phyloP scores from a whole-genome alignment of 2,888 invertebrate species.

The Agonopterix alstromeriana region DNA sequence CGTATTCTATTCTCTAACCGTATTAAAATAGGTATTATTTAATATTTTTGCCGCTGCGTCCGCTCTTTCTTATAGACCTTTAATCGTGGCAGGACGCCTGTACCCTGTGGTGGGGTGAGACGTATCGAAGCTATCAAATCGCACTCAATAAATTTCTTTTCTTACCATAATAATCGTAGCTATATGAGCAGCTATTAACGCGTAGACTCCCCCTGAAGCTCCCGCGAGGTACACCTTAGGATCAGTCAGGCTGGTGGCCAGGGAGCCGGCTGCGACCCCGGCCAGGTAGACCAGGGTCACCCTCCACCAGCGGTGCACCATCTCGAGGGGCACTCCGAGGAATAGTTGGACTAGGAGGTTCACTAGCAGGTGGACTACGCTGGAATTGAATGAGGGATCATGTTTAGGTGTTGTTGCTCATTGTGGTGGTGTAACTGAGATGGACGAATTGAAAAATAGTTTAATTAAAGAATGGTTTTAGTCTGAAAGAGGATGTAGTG shows the following conservation, averaged over 20 bases:
- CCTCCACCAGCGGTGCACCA: conserved; percentile 98
- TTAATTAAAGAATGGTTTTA: no score
- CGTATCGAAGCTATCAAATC: no score
- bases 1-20: no score
- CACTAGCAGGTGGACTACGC: conserved; percentile 90
- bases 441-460: no score
- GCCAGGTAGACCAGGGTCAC: conserved; percentile 89
- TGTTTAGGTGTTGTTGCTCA: neutral
- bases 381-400: conserved; percentile 38
- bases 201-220: conserved; percentile 97
- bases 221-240: conserved; percentile 91
- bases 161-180: conserved; percentile 92
- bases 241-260: conserved; percentile 88
- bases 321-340: conserved; percentile 95
- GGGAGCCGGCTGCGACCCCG: conserved; percentile 90
- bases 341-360: conserved; percentile 95
- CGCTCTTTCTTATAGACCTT: no score
- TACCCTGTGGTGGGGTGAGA: no score
- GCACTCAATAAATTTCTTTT: neutral
- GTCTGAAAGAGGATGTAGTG: no score
- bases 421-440: no score
- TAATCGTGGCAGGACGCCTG: no score
- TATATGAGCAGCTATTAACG: conserved; percentile 94
- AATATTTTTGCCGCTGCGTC: no score
- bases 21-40: no score